Conservation (phyloP, 2,888 invertebrate genomes). For the Pyrochroa serraticornis region DNA sequence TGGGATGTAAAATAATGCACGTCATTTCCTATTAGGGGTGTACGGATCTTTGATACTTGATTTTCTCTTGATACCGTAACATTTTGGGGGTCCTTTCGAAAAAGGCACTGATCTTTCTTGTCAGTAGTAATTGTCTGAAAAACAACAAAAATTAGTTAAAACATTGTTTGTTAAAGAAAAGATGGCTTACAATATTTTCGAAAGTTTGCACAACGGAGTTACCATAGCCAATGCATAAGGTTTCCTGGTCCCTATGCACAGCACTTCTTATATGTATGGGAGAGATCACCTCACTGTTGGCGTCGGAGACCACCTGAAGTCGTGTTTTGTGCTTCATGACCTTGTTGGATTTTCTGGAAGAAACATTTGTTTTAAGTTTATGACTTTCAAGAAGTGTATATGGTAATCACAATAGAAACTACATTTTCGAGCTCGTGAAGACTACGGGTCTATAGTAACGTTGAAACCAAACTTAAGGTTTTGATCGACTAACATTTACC, state of each 20-base stretch:
- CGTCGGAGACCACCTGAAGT: conserved; percentile 66
- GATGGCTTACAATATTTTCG: conserved; percentile 62
- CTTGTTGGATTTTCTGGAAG: conserved; percentile 59
- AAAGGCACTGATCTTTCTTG: conserved; percentile 59
- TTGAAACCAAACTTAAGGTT: too few relatives aligned
- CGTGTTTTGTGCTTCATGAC: conserved; percentile 70
- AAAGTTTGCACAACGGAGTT: conserved; percentile 63
- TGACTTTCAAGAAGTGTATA: too few relatives aligned
- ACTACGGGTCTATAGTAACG: too few relatives aligned
- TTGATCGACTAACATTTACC: too few relatives aligned
- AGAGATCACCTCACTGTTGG: conserved; percentile 57
- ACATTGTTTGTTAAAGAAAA: neutral
- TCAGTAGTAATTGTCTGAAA: conserved; percentile 42
- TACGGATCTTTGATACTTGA: conserved; percentile 55
- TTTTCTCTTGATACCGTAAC: conserved; percentile 40
- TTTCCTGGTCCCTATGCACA: conserved; percentile 53
- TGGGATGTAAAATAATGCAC: conserved; percentile 61
- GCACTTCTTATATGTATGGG: conserved; percentile 64
- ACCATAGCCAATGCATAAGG: conserved; percentile 66
- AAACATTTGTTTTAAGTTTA: neutral
- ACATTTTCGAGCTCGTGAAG: too few relatives aligned
- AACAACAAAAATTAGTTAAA: conserved; percentile 11
- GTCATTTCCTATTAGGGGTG: conserved; percentile 56
- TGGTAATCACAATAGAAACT: too few relatives aligned
- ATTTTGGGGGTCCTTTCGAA: conserved; percentile 56